Evolutionary conservation across 2,113 vertebrate genomes (phyloP).

Genomic region (Trematomus loennbergii): DNA sequence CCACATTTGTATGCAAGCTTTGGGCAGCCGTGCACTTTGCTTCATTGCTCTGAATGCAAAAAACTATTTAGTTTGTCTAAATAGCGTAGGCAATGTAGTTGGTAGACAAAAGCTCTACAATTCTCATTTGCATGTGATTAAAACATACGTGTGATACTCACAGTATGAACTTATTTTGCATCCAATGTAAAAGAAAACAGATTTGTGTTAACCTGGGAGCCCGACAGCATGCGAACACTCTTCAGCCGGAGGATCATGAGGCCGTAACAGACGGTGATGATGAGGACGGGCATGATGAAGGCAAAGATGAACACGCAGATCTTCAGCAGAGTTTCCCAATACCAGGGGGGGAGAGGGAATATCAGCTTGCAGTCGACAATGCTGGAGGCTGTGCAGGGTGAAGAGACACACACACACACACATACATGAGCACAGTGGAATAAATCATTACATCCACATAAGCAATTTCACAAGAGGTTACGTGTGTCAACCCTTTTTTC

Average conservation of each 20-base stretch:
- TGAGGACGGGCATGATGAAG: slow-evolving; percentile 98
- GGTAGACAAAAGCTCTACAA: not conserved
- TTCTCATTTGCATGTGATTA: slow-evolving; percentile 2
- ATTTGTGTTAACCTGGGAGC: slow-evolving; percentile 86
- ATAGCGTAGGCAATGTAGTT: not conserved
- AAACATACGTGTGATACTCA: not conserved
- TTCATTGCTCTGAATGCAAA: slow-evolving; percentile 26
- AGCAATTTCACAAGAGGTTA: not conserved
- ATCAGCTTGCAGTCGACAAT: slow-evolving; percentile 92
- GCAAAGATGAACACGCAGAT: slow-evolving; percentile 99
- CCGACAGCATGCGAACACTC: slow-evolving; percentile 97
- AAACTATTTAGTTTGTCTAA: slow-evolving; percentile 10
- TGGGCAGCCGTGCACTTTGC: slow-evolving; percentile 5
- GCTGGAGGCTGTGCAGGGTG: slow-evolving; percentile 70
- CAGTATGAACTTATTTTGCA: not conserved
- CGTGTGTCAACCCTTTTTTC: not conserved
- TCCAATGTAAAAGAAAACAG: not conserved
- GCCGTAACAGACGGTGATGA: slow-evolving; percentile 97
- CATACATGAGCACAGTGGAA: not conserved
- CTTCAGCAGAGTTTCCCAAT: slow-evolving; percentile 98
- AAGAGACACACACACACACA: not conserved
- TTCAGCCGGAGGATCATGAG: slow-evolving; percentile 98
- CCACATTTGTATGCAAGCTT: slow-evolving; percentile 8
- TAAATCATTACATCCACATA: not conserved
- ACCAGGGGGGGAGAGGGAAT: slow-evolving; percentile 96